phyloP scores from a whole-genome alignment of 2,113 vertebrate species.

The Baryphthengus martii region DNA sequence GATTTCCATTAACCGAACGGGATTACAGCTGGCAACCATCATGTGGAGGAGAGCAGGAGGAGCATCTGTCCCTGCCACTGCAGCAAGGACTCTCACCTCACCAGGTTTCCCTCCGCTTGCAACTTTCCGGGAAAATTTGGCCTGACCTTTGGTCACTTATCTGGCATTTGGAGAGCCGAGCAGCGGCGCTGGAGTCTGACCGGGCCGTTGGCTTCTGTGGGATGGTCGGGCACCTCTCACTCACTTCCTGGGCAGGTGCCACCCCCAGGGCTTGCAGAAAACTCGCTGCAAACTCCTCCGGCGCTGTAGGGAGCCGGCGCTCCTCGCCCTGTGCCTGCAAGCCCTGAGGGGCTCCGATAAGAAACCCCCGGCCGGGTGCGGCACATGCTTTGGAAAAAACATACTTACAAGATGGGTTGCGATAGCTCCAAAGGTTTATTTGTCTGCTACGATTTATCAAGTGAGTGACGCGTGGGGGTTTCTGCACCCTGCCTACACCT shows the following conservation, averaged over 20 bases:
- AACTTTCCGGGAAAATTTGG: not conserved
- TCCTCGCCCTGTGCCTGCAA: not conserved
- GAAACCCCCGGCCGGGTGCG: accelerated
- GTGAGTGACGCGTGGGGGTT: not conserved
- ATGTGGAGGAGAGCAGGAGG: not conserved
- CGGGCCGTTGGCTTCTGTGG: not conserved
- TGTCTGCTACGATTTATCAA: constrained; percentile 52
- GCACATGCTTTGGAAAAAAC: not conserved
- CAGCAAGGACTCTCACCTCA: not conserved
- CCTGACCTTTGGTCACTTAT: constrained; percentile 39
- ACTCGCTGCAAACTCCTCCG: not conserved
- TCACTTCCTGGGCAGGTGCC: not conserved
- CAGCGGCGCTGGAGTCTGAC: not conserved
- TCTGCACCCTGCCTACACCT: not conserved
- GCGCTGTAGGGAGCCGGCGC: not conserved
- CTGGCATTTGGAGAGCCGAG: not conserved
- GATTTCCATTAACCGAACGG: not conserved
- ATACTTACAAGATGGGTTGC: constrained; percentile 22
- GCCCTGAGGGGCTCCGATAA: not conserved
- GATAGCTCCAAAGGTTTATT: constrained; percentile 71
- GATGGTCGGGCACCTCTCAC: not conserved
- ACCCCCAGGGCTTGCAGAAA: not conserved
- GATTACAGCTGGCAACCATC: not conserved
- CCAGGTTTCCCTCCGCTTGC: not conserved
- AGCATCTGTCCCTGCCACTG: not conserved